These are phyloP conservation scores for Harmothoe impar DNA, from an alignment of 2,888 invertebrate genomes.

Conservation along the genomic window DNA sequence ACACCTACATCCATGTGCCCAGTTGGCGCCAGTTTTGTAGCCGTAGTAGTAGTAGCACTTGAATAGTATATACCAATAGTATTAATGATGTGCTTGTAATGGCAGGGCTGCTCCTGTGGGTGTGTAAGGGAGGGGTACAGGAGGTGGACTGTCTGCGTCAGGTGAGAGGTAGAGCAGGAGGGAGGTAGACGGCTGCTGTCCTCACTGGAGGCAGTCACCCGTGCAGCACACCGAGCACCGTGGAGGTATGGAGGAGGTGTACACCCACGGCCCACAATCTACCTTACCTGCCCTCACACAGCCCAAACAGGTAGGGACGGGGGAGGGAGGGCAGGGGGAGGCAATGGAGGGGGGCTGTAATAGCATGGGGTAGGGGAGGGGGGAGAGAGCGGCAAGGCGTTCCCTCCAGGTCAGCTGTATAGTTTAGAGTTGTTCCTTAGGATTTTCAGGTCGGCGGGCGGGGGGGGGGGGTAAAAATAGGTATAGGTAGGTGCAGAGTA, in stretches of 20 bases:
- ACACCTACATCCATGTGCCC: too few species aligned
- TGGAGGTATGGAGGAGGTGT: neutral
- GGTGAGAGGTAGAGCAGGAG: neutral
- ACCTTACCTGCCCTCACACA: too few species aligned
- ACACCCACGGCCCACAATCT: too few species aligned
- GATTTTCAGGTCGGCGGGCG: too few species aligned
- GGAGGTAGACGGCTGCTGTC: neutral
- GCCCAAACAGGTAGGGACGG: neutral
- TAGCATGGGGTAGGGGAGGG: neutral
- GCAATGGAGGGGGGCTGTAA: neutral
- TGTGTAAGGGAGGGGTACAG: neutral
- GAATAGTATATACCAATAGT: neutral
- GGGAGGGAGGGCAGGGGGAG: neutral
- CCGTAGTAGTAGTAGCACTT: neutral
- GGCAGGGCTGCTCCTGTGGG: neutral
- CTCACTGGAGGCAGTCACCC: neutral
- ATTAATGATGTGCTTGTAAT: too few species aligned
- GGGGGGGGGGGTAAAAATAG: too few species aligned
- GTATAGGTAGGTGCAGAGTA: too few species aligned
- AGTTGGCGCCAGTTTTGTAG: neutral
- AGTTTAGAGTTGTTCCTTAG: too few species aligned
- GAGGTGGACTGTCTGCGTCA: neutral
- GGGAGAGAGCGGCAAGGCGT: neutral
- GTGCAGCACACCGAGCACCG: neutral
- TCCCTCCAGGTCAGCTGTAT: too few species aligned